Evolutionary conservation across 2,113 vertebrate genomes (phyloP).

Genomic region (Oncorhynchus kisutch): DNA sequence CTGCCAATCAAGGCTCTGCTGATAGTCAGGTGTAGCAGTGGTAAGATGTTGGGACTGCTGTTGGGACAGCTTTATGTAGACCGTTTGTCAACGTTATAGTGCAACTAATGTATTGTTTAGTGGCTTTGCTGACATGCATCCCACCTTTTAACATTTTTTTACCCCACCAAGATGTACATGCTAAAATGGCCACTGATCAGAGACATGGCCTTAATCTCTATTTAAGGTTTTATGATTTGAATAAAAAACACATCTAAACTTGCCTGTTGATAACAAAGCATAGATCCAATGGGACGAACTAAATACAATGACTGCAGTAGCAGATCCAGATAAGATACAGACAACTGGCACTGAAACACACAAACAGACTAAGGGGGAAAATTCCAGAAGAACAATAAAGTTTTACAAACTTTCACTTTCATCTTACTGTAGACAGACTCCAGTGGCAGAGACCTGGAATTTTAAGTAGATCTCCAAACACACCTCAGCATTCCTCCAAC

Average conservation of each 20-base stretch:
- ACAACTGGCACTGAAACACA: not conserved
- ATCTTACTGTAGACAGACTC: slow-evolving; percentile 25
- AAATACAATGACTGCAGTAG: no score
- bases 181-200: not conserved
- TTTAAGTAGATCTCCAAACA: slow-evolving; percentile 20
- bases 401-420: slow-evolving; percentile 40
- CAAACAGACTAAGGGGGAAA: not conserved
- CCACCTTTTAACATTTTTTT: not conserved
- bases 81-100: no score
- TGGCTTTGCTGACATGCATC: no score
- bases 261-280: not conserved
- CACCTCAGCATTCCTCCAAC: slow-evolving; percentile 2
- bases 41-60: no score
- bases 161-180: slow-evolving; percentile 1
- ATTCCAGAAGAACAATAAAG: slow-evolving; percentile 34
- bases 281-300: no score
- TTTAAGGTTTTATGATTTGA: no score
- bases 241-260: slow-evolving; percentile 4
- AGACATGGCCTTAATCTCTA: no score
- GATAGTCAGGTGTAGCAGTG: no score
- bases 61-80: no score
- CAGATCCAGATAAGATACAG: not conserved
- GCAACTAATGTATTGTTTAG: no score
- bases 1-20: no score
- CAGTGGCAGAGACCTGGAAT: slow-evolving; percentile 26